Percentiles rank a stretch among this genome's conserved stretches.
Conservation (phyloP, 2,888 invertebrate genomes). For the Pediacus dermestoides region DNA sequence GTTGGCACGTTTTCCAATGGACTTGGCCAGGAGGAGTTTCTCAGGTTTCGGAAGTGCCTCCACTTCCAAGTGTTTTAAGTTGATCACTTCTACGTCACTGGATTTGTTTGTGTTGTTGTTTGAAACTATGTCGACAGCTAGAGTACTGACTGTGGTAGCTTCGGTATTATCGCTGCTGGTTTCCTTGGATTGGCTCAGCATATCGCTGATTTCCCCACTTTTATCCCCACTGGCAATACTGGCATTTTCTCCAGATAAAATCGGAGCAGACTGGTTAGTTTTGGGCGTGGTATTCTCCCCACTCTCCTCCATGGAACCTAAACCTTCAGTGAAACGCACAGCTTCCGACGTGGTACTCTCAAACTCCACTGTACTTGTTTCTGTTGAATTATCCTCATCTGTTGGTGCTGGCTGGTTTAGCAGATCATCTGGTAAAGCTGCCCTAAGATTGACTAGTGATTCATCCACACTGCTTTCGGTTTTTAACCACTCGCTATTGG, state of each 20-base stretch:
- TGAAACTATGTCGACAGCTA: conserved; percentile 18
- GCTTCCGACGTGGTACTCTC: too few species aligned
- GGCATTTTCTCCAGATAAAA: conserved; percentile 39
- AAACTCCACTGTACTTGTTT: conserved; percentile 8
- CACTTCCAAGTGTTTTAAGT: conserved; percentile 18
- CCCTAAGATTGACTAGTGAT: conserved; percentile 31
- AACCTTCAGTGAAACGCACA: too few species aligned
- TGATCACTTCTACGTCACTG: conserved; percentile 39
- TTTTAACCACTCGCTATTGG: conserved; percentile 43
- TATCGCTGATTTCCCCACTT: conserved; percentile 37
- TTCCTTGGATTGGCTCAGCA: conserved; percentile 41
- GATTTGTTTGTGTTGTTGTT: conserved; percentile 15
- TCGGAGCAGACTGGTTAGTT: conserved; percentile 28
- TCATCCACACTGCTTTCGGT: conserved; percentile 12
- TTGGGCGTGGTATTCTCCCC: conserved; percentile 40
- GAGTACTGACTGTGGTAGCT: conserved; percentile 15
- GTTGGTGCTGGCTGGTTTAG: conserved; percentile 27
- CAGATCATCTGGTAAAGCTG: conserved; percentile 35
- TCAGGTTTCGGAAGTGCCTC: conserved; percentile 9
- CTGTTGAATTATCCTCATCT: conserved; percentile 11
- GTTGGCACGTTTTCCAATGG: conserved; percentile 27
- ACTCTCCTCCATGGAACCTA: conserved; percentile 33
- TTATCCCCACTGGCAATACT: conserved; percentile 35
- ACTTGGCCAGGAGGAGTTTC: conserved; percentile 17
- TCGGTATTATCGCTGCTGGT: conserved; percentile 29